A percentile compares a stretch with the other conserved stretches of the same genome.
Conservation (phyloP, 2,888 invertebrate species). For the Idaea straminata region DNA sequence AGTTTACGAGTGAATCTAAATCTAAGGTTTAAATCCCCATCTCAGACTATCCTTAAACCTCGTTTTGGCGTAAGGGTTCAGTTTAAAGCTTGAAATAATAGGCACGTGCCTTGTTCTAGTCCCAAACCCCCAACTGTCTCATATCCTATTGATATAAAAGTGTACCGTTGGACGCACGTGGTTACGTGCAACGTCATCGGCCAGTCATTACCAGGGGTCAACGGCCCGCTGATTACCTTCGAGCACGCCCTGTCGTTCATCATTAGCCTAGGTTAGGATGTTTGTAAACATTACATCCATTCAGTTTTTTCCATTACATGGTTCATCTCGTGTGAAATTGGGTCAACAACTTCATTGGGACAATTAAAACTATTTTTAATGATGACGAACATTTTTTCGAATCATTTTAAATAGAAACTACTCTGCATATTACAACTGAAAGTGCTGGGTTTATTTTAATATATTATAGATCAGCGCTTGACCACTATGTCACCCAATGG, state of each 20-base stretch:
- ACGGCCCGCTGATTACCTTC: conserved; percentile 74
- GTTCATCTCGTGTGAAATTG: conserved; percentile 53
- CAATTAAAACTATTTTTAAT: conserved; percentile 1
- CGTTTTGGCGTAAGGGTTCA: too few relatives aligned
- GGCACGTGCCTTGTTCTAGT: conserved; percentile 20
- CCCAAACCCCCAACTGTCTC: conserved; percentile 48
- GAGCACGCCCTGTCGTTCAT: conserved; percentile 75
- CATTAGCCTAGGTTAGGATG: conserved; percentile 80
- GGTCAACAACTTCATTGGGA: conserved; percentile 36
- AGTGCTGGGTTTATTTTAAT: not conserved
- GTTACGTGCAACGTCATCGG: conserved; percentile 76
- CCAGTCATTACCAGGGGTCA: conserved; percentile 77
- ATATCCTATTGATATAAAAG: conserved; percentile 43
- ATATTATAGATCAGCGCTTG: too few relatives aligned
- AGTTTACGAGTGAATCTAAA: too few relatives aligned
- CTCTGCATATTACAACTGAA: not conserved
- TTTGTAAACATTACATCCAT: conserved; percentile 76
- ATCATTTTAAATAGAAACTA: not conserved
- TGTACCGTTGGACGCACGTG: conserved; percentile 51
- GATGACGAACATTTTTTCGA: conserved; percentile 1
- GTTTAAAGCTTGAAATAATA: not conserved
- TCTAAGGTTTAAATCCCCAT: too few relatives aligned
- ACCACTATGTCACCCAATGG: too few relatives aligned
- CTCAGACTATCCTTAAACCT: too few relatives aligned
- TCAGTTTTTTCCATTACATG: conserved; percentile 52